Percentiles rank a stretch among this genome's conserved stretches.
phyloP scores from a whole-genome alignment of 2,888 invertebrate genomes.

The Ormyrus pomaceus region DNA sequence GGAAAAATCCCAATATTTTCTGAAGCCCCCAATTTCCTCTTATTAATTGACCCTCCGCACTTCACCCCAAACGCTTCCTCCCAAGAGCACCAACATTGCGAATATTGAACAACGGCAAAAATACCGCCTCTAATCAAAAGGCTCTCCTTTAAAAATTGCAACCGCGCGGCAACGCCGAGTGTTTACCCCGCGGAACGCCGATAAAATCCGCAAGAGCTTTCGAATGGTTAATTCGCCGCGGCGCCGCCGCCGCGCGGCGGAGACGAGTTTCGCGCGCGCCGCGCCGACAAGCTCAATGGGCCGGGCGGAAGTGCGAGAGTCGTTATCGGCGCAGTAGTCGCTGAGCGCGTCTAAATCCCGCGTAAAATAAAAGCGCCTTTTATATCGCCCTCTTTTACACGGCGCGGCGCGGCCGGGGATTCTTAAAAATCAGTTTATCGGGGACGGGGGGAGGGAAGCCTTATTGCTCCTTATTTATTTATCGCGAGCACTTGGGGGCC shows the following conservation, averaged over 20 bases:
- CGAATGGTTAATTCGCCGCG: conserved; percentile 17
- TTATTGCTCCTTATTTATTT: conserved; percentile 70
- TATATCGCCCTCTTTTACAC: conserved; percentile 55
- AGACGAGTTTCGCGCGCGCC: conserved; percentile 25
- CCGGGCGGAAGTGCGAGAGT: conserved; percentile 28
- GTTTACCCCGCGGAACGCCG: too few species aligned
- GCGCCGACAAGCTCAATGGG: conserved; percentile 33
- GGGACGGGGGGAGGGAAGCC: conserved; percentile 63
- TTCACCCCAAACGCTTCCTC: too few species aligned
- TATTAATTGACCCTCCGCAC: too few species aligned
- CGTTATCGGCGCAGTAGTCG: conserved; percentile 32
- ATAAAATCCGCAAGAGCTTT: neutral
- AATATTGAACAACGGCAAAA: too few species aligned
- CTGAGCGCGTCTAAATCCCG: conserved; percentile 63
- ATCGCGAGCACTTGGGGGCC: conserved; percentile 57
- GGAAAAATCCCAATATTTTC: too few species aligned
- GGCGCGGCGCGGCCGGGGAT: conserved; percentile 63
- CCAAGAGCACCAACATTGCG: too few species aligned
- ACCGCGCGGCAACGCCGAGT: too few species aligned
- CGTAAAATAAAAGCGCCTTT: conserved; percentile 70
- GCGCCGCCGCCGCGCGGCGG: neutral
- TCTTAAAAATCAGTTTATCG: conserved; percentile 68
- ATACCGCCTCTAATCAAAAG: too few species aligned
- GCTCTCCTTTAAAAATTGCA: too few species aligned
- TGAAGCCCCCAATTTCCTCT: too few species aligned